phyloP scores from a whole-genome alignment of 1,140 invertebrate genomes.

The Nebria ingens region DNA sequence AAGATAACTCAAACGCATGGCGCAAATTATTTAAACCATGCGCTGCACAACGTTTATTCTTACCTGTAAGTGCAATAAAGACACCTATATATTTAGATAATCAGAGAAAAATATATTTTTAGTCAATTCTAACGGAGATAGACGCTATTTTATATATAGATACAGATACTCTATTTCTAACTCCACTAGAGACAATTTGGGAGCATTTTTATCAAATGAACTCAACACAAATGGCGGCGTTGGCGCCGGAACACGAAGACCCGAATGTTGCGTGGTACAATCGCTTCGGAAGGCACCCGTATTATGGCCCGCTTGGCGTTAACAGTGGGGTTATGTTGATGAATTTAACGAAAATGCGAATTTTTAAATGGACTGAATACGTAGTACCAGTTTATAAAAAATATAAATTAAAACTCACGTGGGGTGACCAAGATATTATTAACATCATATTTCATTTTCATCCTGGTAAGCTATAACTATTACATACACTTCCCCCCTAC shows the following conservation, averaged over 20 bases:
- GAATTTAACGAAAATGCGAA: slow-evolving; percentile 86
- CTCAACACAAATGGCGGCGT: slow-evolving; percentile 71
- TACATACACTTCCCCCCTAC: too few species aligned
- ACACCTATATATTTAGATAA: slow-evolving; percentile 16
- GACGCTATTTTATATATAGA: slow-evolving; percentile 90
- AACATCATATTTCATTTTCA: slow-evolving; percentile 92
- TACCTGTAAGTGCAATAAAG: slow-evolving; percentile 64
- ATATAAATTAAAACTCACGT: slow-evolving; percentile 80
- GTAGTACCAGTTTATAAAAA: slow-evolving; percentile 75
- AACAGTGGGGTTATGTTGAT: slow-evolving; percentile 97
- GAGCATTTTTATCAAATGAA: slow-evolving; percentile 75
- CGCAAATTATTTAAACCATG: slow-evolving; percentile 84
- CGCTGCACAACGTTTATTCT: slow-evolving; percentile 81
- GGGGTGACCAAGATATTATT: slow-evolving; percentile 97
- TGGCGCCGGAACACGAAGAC: slow-evolving; percentile 85
- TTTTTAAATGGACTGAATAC: slow-evolving; percentile 74
- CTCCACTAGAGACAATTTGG: slow-evolving; percentile 75
- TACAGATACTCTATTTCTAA: slow-evolving; percentile 81
- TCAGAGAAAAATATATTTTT: slow-evolving; percentile 29
- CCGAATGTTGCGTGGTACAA: slow-evolving; percentile 91
- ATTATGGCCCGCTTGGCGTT: slow-evolving; percentile 79
- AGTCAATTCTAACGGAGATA: slow-evolving; percentile 66
- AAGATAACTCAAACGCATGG: slow-evolving; percentile 62
- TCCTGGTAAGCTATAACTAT: slow-evolving; percentile 42
- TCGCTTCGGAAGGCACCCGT: slow-evolving; percentile 88